Evolutionary conservation across 2,797 vertebrate genomes (phyloP).

Genomic region (Propithecus deckenii): DNA sequence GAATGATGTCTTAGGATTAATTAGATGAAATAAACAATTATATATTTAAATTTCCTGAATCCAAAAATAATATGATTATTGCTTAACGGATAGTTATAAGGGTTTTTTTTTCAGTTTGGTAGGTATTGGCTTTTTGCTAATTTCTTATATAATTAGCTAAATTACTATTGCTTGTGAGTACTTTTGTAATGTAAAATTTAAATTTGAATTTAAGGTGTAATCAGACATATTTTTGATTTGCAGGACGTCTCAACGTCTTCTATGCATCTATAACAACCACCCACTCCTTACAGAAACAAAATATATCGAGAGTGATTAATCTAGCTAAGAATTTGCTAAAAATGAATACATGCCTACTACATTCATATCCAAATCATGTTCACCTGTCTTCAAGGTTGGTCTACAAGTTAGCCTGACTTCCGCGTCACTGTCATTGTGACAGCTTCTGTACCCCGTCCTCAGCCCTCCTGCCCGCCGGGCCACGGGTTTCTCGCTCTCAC

Average conservation of each 20-base stretch:
- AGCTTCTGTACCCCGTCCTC: too few species aligned
- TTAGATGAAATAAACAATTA: too few species aligned
- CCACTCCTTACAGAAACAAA: neutral
- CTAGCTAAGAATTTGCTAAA: neutral
- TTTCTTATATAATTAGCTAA: neutral
- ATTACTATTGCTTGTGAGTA: neutral
- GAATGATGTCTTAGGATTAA: neutral
- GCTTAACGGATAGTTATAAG: neutral
- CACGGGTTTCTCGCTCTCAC: too few species aligned
- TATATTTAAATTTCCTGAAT: neutral
- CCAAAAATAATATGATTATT: neutral
- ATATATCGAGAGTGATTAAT: neutral
- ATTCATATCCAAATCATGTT: neutral
- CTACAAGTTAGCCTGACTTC: neutral
- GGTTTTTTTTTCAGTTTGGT: neutral
- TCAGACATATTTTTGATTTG: neutral
- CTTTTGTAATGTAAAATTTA: neutral
- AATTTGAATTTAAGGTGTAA: neutral
- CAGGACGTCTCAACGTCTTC: neutral
- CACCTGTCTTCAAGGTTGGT: neutral
- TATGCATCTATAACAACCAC: neutral
- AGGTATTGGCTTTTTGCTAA: neutral
- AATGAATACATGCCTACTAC: fast-evolving
- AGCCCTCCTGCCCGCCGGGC: too few species aligned
- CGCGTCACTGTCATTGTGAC: too few species aligned